Evolutionary conservation across 2,797 vertebrate genomes (phyloP), one percentile per base, ranked within the genome.

Genomic region (Phyllotis vaccarum): DNA sequence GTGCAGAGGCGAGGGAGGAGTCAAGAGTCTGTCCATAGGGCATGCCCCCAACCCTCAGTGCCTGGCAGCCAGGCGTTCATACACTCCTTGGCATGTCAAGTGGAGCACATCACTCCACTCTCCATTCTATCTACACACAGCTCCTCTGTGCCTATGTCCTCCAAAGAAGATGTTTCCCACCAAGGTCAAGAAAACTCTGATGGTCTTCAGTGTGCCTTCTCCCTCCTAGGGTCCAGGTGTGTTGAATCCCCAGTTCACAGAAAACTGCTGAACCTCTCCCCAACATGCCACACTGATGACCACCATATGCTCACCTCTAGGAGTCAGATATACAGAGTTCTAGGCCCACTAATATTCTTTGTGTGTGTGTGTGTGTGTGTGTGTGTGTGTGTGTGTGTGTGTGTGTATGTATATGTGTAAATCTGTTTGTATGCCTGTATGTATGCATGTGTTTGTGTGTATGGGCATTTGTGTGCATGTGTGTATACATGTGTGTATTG

Each of bases 1-100:
- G 5, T 22, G 11, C 58, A 40, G n/a, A 43, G 72, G 72, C 17
- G n/a, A n/a, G n/a, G n/a, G 0, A 12, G 0, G 12, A 43, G 74
- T 62, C 34, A 43, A 17, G 21, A 34, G 5, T 52, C 27, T 3
- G 0, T 17, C 49, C 52, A 17, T 34, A 11, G 29, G 68, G 2
- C 37, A 10, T 43, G 0, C 31, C 58, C 46, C 40, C 0, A 43
- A 13, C 81, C 6, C 49, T 34, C n/a, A n/a, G n/a, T n/a, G 31
- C 22, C 64, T 14, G 14, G 64, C 4, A 14, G 58, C 34, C 56
- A n/a, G 16, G 22, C 3, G 6, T 12, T 7, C 72, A 43, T 3
- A 43, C 24, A 2, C 46, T 66, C 40, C 49, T n/a, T n/a, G n/a
- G n/a, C n/a, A n/a, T n/a, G n/a, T n/a, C n/a, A n/a, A n/a, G n/a